Evolutionary conservation across 2,113 vertebrate genomes (phyloP).

Genomic region (Syngnathus scovelli): DNA sequence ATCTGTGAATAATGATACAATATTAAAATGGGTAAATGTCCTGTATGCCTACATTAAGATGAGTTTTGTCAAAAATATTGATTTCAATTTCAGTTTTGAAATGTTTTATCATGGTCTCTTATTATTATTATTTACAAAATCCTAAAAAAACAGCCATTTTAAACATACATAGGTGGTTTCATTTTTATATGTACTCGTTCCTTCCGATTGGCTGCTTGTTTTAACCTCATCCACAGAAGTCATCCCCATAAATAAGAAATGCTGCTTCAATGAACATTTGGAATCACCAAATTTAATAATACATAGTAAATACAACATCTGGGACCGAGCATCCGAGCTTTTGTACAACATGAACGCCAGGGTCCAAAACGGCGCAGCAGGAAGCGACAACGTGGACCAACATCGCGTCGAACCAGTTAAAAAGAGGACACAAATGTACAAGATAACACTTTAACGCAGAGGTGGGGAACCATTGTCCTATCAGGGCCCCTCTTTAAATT

Average conservation of each 20-base stretch:
- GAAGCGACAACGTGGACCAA: background rate
- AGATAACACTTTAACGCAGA: slow-evolving; percentile 27
- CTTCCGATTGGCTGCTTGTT: slow-evolving; percentile 15
- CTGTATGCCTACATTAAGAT: background rate
- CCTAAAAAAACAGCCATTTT: background rate
- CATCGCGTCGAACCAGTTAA: background rate
- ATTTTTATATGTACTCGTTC: background rate
- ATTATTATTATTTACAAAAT: background rate
- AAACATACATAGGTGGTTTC: background rate
- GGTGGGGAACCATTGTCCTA: background rate
- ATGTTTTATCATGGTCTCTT: background rate
- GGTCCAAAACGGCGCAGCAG: background rate
- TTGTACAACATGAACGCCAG: slow-evolving; percentile 10
- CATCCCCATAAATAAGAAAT: slow-evolving; percentile 39
- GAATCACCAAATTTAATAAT: background rate
- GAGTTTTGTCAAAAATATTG: background rate
- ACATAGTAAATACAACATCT: slow-evolving; percentile 8
- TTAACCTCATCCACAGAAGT: slow-evolving; percentile 26
- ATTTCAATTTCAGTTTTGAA: background rate
- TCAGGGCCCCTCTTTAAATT: background rate
- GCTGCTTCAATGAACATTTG: background rate
- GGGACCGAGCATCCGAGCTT: slow-evolving; percentile 4
- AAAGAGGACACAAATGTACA: slow-evolving; percentile 48
- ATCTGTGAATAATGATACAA: background rate
- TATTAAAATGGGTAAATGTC: background rate